Conservation (phyloP, 2,888 invertebrate species). For the Isotomurus palustris region DNA sequence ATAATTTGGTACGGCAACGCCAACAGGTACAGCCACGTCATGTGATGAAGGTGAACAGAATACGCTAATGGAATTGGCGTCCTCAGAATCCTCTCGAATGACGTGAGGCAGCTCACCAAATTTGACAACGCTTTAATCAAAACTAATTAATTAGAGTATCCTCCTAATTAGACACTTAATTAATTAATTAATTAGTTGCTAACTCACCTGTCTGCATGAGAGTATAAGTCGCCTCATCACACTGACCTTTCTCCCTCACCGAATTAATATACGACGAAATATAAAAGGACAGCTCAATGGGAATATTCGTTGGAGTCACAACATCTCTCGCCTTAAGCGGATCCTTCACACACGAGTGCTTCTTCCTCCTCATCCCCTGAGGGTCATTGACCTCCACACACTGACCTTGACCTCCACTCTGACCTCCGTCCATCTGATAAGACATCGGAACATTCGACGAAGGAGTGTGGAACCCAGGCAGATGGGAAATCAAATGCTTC, state of each 20-base stretch:
- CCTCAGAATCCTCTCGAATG: constrained; percentile 9
- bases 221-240: constrained; percentile 6
- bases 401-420: not conserved
- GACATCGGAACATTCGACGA: constrained; percentile 23
- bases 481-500: constrained; percentile 8
- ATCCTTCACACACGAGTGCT: constrained; percentile 3
- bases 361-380: not conserved
- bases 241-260: not conserved
- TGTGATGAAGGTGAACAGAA: constrained; percentile 9
- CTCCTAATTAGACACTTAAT: not conserved
- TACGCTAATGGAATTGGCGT: constrained; percentile 10
- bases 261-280: constrained; percentile 31
- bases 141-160: not conserved
- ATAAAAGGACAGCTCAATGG: constrained; percentile 23
- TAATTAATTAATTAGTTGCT: too few species aligned
- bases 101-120: constrained; percentile 8
- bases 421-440: not conserved
- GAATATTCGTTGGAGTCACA: constrained; percentile 27
- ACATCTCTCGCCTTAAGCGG: constrained; percentile 12
- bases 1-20: constrained; percentile 13
- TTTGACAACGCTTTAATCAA: constrained; percentile 6
- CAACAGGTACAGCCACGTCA: constrained; percentile 9
- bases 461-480: constrained; percentile 34
- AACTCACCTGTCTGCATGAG: constrained; percentile 2
- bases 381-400: too few species aligned